Evolutionary conservation across 2,797 vertebrate genomes (phyloP).

Genomic region (Ataeniobius toweri): DNA sequence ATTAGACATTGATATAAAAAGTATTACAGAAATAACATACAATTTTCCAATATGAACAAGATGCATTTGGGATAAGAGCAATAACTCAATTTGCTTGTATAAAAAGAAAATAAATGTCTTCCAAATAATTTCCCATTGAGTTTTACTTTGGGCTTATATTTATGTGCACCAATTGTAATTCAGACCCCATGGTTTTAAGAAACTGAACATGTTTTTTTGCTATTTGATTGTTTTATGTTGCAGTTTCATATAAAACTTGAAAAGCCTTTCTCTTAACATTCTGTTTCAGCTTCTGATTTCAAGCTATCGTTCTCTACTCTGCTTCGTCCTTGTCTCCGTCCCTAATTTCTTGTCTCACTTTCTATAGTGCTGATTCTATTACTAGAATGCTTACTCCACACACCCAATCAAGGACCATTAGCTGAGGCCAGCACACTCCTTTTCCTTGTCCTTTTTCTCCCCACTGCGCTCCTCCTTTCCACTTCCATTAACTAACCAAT

Average conservation of each 20-base stretch:
- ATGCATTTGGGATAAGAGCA: not conserved
- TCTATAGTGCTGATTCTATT: constrained; percentile 72
- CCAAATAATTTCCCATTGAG: not conserved
- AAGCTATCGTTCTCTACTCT: constrained; percentile 2
- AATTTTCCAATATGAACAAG: not conserved
- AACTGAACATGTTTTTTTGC: not conserved
- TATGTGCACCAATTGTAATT: not conserved
- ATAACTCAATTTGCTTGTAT: not conserved
- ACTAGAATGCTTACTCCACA: constrained; percentile 79
- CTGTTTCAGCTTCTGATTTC: constrained; percentile 19
- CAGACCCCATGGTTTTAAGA: not conserved
- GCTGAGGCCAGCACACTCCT: constrained; percentile 75
- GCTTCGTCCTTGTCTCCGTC: constrained; percentile 1
- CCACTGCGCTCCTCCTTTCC: constrained; percentile 38
- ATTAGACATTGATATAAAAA: not conserved
- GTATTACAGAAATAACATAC: not conserved
- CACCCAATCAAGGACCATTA: constrained; percentile 66
- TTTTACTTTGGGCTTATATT: not conserved
- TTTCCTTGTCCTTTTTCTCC: constrained; percentile 30
- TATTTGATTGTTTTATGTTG: not conserved
- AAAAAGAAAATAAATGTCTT: not conserved
- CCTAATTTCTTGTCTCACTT: constrained; percentile 16
- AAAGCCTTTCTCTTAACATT: not conserved
- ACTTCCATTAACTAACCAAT: constrained; percentile 81
- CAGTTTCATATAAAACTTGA: constrained; percentile 7